phyloP scores from a whole-genome alignment of 2,797 vertebrate species.

The Florisuga fusca region DNA sequence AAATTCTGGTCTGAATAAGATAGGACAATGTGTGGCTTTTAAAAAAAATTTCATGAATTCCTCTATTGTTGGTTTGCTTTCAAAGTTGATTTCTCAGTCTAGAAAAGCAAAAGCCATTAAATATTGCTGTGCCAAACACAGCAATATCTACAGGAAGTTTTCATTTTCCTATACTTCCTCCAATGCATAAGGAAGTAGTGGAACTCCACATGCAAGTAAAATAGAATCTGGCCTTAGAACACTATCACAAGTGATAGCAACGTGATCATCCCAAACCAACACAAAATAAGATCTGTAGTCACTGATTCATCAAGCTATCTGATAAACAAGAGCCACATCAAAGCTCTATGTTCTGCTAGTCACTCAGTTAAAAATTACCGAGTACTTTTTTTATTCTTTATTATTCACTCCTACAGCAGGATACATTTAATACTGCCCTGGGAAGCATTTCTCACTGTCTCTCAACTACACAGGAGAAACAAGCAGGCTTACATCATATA shows the following conservation, averaged over 20 bases:
- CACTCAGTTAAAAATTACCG: background rate
- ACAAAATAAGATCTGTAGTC: background rate
- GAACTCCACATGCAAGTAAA: background rate
- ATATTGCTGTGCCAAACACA: background rate
- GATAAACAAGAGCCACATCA: background rate
- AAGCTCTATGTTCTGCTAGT: background rate
- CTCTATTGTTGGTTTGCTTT: constrained; percentile 41
- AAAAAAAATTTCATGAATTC: background rate
- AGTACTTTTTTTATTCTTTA: background rate
- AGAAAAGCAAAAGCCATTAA: background rate
- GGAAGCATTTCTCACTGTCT: background rate
- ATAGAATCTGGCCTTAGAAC: background rate
- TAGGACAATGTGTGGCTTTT: constrained; percentile 32
- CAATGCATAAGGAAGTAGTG: background rate
- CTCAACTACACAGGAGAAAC: background rate
- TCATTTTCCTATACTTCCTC: background rate
- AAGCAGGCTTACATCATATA: background rate
- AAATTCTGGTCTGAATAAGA: constrained; percentile 40
- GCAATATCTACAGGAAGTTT: background rate
- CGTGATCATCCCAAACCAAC: background rate
- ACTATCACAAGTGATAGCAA: background rate
- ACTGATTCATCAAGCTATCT: background rate
- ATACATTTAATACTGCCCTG: background rate
- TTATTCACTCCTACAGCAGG: background rate
- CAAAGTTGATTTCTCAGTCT: constrained; percentile 11